These are phyloP conservation scores for Accipiter cooperii DNA, from an alignment of 2,113 vertebrate genomes.

Conservation along the genomic window DNA sequence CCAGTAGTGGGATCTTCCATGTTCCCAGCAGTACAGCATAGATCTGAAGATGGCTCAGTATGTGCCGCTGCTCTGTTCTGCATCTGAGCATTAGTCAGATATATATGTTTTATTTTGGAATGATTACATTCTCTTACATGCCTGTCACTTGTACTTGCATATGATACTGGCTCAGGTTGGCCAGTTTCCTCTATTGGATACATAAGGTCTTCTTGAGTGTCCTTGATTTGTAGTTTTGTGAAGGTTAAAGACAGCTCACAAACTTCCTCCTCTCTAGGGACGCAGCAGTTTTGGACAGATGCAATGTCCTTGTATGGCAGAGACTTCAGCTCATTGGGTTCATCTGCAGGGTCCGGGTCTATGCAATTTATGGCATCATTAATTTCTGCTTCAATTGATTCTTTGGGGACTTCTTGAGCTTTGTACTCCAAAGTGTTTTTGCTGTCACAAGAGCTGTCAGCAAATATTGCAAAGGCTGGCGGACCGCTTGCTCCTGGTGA, in stretches of 20 bases:
- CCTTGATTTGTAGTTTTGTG: constrained; percentile 37
- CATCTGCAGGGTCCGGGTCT: neutral
- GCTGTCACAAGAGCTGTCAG: neutral
- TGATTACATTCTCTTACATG: neutral
- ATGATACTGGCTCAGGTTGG: neutral
- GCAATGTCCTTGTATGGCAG: neutral
- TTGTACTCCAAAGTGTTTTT: neutral
- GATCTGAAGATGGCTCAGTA: constrained; percentile 13
- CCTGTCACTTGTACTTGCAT: neutral
- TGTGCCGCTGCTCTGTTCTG: neutral
- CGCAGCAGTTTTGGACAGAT: neutral
- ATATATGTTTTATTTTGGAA: neutral
- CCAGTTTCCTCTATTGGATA: constrained; percentile 66
- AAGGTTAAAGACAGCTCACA: constrained; percentile 46
- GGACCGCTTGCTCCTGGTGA: constrained; percentile 52
- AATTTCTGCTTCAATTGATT: constrained; percentile 41
- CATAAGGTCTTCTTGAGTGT: neutral
- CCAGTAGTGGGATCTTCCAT: neutral
- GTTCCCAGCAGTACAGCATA: neutral
- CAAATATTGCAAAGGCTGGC: constrained; percentile 63
- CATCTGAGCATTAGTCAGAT: neutral
- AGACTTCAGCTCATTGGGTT: constrained; percentile 22
- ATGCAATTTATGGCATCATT: constrained; percentile 31
- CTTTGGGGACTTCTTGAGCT: neutral
- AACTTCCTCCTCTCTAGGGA: neutral